These are phyloP conservation scores for Aurelia sp. DNA, from an alignment of 30 jellyfish, hydroid and myxozoan genomes.

Conservation along the genomic window DNA sequence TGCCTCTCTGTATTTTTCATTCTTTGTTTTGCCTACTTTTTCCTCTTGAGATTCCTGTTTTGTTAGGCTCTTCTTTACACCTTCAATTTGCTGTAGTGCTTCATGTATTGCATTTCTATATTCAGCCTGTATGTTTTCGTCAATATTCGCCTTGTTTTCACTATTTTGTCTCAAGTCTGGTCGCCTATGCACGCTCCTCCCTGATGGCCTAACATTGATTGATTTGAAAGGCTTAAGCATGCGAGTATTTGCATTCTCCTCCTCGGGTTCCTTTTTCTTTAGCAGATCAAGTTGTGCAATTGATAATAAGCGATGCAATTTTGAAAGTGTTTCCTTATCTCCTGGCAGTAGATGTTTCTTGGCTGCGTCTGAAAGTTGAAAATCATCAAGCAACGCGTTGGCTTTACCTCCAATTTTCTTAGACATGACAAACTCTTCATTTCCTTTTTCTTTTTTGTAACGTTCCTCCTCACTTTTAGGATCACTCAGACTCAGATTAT, in stretches of 20 bases:
- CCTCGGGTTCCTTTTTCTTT: slow-evolving; percentile 21
- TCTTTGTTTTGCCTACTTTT: slow-evolving; percentile 21
- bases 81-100: slow-evolving; percentile 61
- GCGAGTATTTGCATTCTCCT: slow-evolving; percentile 47
- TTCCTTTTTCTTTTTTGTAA: not conserved
- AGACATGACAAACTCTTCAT: slow-evolving; percentile 16
- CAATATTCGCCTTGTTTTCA: not conserved
- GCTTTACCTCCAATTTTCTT: slow-evolving; percentile 9
- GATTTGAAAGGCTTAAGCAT: slow-evolving; percentile 28
- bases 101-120: slow-evolving; percentile 43
- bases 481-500: slow-evolving; percentile 20
- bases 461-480: slow-evolving; percentile 33
- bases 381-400: slow-evolving; percentile 9
- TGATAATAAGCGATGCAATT: slow-evolving; percentile 44
- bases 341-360: slow-evolving; percentile 60
- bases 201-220: not conserved
- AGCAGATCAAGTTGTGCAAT: slow-evolving; percentile 41
- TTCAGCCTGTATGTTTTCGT: not conserved
- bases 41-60: slow-evolving; percentile 23
- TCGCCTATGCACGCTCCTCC: not conserved
- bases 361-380: slow-evolving; percentile 63
- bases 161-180: not conserved
- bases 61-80: slow-evolving; percentile 46
- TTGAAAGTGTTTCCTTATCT: slow-evolving; percentile 47
- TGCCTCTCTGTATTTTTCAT: slow-evolving; percentile 45